Conservation (phyloP, 2,888 invertebrate species). For the Allophyes oxyacanthae region DNA sequence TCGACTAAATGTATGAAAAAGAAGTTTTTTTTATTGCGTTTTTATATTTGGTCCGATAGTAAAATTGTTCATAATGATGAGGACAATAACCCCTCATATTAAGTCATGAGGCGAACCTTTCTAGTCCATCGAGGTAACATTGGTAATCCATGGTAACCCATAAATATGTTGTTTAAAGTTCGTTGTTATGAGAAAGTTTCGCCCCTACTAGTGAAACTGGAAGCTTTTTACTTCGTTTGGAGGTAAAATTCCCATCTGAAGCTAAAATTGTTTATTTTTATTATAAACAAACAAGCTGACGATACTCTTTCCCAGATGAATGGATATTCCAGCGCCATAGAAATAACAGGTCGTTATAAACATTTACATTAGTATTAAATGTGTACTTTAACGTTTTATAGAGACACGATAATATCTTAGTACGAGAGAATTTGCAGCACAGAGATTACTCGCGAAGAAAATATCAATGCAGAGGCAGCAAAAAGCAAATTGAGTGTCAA, state of each 20-base stretch:
- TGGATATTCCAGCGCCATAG: slow-evolving; percentile 34
- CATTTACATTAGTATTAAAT: slow-evolving; percentile 40
- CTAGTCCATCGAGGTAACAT: too few species aligned
- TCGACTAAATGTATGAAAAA: too few species aligned
- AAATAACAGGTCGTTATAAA: slow-evolving; percentile 42
- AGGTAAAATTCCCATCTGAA: slow-evolving; percentile 41
- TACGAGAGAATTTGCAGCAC: slow-evolving; percentile 13
- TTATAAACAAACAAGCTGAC: slow-evolving; percentile 45
- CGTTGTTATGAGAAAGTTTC: slow-evolving; percentile 37
- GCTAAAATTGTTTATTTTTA: slow-evolving; percentile 49
- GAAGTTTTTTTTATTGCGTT: too few species aligned
- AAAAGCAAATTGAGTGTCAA: slow-evolving; percentile 86
- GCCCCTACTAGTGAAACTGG: not conserved
- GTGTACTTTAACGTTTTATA: slow-evolving; percentile 3
- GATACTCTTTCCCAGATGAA: slow-evolving; percentile 46
- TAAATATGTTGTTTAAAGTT: slow-evolving; percentile 41
- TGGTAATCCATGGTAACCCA: too few species aligned
- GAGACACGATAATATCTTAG: slow-evolving; percentile 24
- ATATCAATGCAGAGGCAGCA: slow-evolving; percentile 62
- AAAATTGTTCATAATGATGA: too few species aligned
- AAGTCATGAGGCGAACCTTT: too few species aligned
- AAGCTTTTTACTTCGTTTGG: slow-evolving; percentile 21
- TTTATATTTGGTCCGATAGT: too few species aligned
- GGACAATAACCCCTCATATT: too few species aligned
- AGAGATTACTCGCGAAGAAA: slow-evolving; percentile 59